Conservation (phyloP, 2,797 vertebrate genomes). For the Acanthis flammea region DNA sequence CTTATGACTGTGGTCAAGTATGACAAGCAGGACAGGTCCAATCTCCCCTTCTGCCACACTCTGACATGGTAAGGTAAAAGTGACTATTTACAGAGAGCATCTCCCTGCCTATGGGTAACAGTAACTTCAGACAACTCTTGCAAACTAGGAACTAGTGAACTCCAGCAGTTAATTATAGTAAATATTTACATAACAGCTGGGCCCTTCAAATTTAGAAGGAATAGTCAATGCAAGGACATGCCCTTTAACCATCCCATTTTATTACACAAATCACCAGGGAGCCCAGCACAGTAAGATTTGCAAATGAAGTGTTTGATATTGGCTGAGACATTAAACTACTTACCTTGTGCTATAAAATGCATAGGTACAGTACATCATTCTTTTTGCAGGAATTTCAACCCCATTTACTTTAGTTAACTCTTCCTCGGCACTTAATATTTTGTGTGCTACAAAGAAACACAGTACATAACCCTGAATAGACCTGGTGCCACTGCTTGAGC, state of each 20-base stretch:
- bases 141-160: constrained; percentile 70
- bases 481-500: neutral
- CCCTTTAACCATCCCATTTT: constrained; percentile 80
- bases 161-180: constrained; percentile 78
- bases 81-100: neutral
- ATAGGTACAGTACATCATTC: constrained; percentile 66
- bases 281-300: constrained; percentile 74
- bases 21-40: neutral
- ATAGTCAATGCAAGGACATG: constrained; percentile 79
- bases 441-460: neutral
- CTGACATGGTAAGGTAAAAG: neutral
- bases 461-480: constrained; percentile 10
- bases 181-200: constrained; percentile 77
- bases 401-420: constrained; percentile 62
- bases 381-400: constrained; percentile 63
- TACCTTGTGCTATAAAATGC: constrained; percentile 76
- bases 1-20: neutral
- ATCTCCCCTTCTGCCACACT: neutral
- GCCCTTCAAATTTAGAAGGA: constrained; percentile 73
- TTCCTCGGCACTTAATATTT: neutral
- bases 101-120: neutral
- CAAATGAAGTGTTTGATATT: constrained; percentile 81
- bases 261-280: constrained; percentile 76
- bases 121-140: constrained; percentile 56
- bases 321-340: constrained; percentile 77